Evolutionary conservation across 2,113 vertebrate species (phyloP).

Genomic region (Ondatra zibethicus): DNA sequence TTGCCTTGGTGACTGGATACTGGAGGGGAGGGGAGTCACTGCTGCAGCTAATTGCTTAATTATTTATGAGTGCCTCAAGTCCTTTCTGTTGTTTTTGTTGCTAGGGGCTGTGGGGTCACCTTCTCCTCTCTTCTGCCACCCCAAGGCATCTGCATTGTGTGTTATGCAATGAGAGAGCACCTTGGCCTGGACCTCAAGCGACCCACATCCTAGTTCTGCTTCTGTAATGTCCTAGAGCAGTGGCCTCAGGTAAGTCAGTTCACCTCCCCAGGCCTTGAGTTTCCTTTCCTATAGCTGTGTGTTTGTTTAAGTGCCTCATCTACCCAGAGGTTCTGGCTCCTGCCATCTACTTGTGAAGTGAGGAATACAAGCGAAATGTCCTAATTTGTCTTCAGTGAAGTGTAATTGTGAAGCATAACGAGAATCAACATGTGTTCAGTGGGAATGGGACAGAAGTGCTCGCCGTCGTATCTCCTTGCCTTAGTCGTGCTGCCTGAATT

Average conservation of each 20-base stretch:
- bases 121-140: slow-evolving; percentile 67
- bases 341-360: not conserved
- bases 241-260: slow-evolving; percentile 78
- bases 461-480: not conserved
- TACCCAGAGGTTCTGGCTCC: not conserved
- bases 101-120: slow-evolving; percentile 79
- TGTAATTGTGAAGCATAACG: slow-evolving; percentile 5
- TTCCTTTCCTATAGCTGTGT: slow-evolving; percentile 36
- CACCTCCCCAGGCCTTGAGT: slow-evolving; percentile 65
- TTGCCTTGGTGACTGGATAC: slow-evolving; percentile 81
- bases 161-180: slow-evolving; percentile 33
- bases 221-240: slow-evolving; percentile 68
- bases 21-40: slow-evolving; percentile 72
- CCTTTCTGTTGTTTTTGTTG: slow-evolving; percentile 76
- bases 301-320: not conserved
- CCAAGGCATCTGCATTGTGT: slow-evolving; percentile 55
- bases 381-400: not conserved
- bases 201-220: slow-evolving; percentile 52
- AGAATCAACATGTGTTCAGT: not conserved
- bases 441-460: not conserved
- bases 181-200: slow-evolving; percentile 68
- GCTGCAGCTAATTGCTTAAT: slow-evolving; percentile 81
- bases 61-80: slow-evolving; percentile 82
- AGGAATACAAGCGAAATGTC: not conserved
- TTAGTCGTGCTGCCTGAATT: not conserved